These are phyloP conservation scores for Ariolimax columbianus DNA, from an alignment of 2,888 invertebrate genomes.

Conservation along the genomic window DNA sequence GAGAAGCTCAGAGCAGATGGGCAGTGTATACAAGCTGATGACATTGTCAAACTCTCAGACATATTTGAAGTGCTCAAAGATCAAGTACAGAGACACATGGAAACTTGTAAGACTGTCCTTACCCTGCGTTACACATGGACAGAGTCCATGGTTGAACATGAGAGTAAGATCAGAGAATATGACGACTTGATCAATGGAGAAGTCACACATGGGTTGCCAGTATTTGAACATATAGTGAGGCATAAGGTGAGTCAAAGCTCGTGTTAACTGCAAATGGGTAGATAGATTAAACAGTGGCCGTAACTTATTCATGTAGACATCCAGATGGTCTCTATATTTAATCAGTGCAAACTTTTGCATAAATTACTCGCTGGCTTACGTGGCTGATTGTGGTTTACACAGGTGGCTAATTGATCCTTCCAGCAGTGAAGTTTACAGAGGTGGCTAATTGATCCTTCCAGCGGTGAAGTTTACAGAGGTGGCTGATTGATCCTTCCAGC, in stretches of 20 bases:
- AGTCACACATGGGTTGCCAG: slow-evolving; percentile 61
- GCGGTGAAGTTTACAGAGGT: no score
- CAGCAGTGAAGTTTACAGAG: no score
- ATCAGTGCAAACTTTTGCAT: no score
- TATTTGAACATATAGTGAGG: slow-evolving; percentile 66
- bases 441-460: no score
- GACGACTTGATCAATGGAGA: slow-evolving; percentile 66
- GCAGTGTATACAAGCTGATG: slow-evolving; percentile 83
- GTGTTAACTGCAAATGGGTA: neutral
- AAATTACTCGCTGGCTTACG: no score
- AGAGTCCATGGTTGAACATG: slow-evolving; percentile 61
- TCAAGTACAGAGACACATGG: slow-evolving; percentile 73
- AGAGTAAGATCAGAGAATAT: slow-evolving; percentile 61
- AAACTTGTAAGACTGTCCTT: slow-evolving; percentile 59
- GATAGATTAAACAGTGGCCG: no score
- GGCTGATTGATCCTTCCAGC: no score
- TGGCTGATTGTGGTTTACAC: no score
- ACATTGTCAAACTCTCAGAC: slow-evolving; percentile 87
- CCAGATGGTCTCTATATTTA: no score
- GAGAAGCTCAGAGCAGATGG: slow-evolving; percentile 84
- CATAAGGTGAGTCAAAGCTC: slow-evolving; percentile 65
- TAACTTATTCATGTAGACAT: no score
- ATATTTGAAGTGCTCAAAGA: slow-evolving; percentile 92
- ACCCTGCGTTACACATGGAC: slow-evolving; percentile 60
- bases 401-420: no score